Base-by-base conservation (phyloP, 2,797 vertebrate genomes). In the Siniperca scherzeri region DNA sequence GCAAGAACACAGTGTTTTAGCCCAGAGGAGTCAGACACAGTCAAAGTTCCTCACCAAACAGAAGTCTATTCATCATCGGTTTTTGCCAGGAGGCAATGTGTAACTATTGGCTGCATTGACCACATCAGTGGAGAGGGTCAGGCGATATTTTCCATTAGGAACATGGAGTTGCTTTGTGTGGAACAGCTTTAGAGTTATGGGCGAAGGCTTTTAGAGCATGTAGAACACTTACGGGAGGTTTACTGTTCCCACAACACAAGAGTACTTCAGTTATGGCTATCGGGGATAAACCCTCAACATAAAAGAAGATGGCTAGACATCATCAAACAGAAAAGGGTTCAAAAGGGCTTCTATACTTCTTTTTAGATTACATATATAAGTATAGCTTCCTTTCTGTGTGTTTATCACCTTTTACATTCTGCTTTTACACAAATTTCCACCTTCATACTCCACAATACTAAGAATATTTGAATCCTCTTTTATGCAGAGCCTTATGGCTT, bases 121-220 rank as follows among this genome's bases (percentile, higher is more conserved):
- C 86, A 93, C 89, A 87, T 80, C 70, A 84, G 79, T 33, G 38
- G 38, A 89, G 50, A 61, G 87, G 92, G 91, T 93, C 91, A 88
- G 93, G 93, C 89, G 0, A 86, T 88, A 88, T 92, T 94, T 95
- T 95, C 95, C 95, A 96, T 95, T 95, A 94, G 88, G 87, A 85
- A 42, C 76, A 73, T 14, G 60, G 60, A 53, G 82, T 40, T 78
- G 78, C 66, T 93, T 92, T 93, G 88, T 93, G 83, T 80, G 52
- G 73, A 82, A 76, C 62, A 48, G 87, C 70, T 86, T 78, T 77
- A 77, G 71, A 86, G 81, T 79, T 74, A 17, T 38, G 25, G 78
- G 46, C 11, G 9, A 59, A 81, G 64, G 90, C 90, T 94, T 94
- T 93, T 81, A 92, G 91, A 91, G 85, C 72, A 68, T 13, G 52